phyloP scores from a whole-genome alignment of 2,113 vertebrate species.

The Macquaria australasica region DNA sequence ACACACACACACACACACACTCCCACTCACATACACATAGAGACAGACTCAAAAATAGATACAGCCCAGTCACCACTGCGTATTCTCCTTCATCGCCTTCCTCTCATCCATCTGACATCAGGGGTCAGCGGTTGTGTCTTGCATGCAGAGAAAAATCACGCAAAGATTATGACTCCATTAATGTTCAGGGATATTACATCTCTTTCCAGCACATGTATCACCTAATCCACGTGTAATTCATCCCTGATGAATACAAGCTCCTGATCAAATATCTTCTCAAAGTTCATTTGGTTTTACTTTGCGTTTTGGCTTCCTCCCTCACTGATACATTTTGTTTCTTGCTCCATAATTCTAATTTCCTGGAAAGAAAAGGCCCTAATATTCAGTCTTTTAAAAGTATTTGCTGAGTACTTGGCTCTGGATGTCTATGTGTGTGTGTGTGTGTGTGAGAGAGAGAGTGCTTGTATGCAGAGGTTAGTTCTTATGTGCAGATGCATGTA shows the following conservation, averaged over 20 bases:
- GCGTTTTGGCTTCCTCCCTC: conserved; percentile 48
- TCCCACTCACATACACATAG: background rate
- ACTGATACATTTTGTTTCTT: conserved; percentile 48
- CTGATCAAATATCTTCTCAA: conserved; percentile 49
- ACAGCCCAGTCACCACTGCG: background rate
- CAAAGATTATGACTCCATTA: conserved; percentile 31
- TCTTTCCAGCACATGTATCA: conserved; percentile 38
- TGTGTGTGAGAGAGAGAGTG: background rate
- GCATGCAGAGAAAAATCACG: conserved; percentile 27
- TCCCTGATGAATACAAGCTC: conserved; percentile 50
- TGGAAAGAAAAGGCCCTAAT: conserved; percentile 36
- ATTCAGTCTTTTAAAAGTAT: conserved; percentile 49
- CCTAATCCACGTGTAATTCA: conserved; percentile 47
- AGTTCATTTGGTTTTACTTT: conserved; percentile 61
- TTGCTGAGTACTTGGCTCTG: conserved; percentile 53
- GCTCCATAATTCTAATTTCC: conserved; percentile 53
- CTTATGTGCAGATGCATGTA: conserved; percentile 31
- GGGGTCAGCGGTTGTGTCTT: conserved; percentile 3
- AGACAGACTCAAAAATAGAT: conserved; percentile 19
- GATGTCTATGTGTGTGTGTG: background rate
- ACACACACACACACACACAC: conserved; percentile 2
- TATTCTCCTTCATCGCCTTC: conserved; percentile 27
- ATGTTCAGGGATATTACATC: conserved; percentile 9
- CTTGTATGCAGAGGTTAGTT: conserved; percentile 27
- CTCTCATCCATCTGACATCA: conserved; percentile 44